Evolutionary conservation across 2,113 vertebrate genomes (phyloP).

Genomic region (Prochilodus magdalenae): DNA sequence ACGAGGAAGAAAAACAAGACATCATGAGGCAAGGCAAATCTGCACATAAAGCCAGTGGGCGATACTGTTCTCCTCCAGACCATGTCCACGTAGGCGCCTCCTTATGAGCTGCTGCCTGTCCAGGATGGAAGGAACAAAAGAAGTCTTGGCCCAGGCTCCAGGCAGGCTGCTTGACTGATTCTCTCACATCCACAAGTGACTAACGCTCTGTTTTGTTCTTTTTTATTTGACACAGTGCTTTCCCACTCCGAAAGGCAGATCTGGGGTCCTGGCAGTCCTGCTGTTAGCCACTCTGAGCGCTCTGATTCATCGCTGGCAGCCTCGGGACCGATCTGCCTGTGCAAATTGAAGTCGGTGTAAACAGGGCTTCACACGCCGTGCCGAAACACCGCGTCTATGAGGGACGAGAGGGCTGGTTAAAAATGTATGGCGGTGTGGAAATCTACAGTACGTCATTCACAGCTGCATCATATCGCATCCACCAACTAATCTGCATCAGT

Average conservation of each 20-base stretch:
- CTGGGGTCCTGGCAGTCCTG: neutral
- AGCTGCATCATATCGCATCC: neutral
- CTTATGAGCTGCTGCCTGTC: neutral
- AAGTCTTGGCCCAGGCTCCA: neutral
- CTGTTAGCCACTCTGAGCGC: neutral
- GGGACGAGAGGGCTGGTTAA: too few species aligned
- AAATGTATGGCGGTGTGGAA: neutral
- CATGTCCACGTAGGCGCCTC: neutral
- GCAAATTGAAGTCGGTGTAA: neutral
- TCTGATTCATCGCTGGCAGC: neutral
- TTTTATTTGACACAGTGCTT: neutral
- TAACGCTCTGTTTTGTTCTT: neutral
- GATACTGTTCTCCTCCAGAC: neutral
- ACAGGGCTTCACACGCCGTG: neutral
- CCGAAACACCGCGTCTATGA: neutral
- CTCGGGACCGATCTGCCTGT: neutral
- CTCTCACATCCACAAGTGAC: neutral
- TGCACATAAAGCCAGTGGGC: neutral
- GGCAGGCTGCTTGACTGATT: neutral
- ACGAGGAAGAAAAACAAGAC: conserved; percentile 49
- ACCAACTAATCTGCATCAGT: neutral
- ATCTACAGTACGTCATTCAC: too few species aligned
- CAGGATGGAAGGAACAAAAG: neutral
- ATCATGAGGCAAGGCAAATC: neutral
- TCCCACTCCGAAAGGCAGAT: neutral